Percentiles rank a stretch among this genome's conserved stretches.
Conservation (phyloP, 2,113 vertebrate genomes). For the Steatornis caripensis region DNA sequence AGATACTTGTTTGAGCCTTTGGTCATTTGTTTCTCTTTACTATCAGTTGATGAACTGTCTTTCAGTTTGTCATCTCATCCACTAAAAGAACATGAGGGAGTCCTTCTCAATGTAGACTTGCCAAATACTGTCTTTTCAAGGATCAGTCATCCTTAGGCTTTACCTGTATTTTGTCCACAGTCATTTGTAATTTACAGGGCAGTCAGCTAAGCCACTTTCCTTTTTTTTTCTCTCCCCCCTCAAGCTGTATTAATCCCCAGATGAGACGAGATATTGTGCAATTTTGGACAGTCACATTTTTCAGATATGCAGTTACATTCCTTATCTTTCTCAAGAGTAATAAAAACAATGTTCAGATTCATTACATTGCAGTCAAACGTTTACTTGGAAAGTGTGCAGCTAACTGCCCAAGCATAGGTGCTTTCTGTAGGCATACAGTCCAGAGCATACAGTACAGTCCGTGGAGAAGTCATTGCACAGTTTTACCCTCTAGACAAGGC, state of each 20-base stretch:
- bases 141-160: not conserved
- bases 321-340: not conserved
- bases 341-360: not conserved
- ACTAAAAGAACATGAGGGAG: not conserved
- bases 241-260: not conserved
- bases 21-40: not conserved
- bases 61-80: not conserved
- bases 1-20: not conserved
- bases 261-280: not conserved
- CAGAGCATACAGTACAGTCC: not conserved
- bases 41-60: not conserved
- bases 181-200: not conserved
- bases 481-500: not conserved
- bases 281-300: not conserved
- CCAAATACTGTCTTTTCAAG: not conserved
- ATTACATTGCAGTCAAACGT: not conserved
- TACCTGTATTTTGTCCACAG: not conserved
- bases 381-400: not conserved
- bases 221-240: rapidly evolving
- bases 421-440: not conserved
- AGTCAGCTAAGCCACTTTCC: not conserved
- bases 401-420: not conserved
- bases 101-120: not conserved
- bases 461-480: not conserved
- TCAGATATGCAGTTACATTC: not conserved